Evolutionary conservation across 1,140 invertebrate species (phyloP).

Genomic region (Hydropsyche tenuis): DNA sequence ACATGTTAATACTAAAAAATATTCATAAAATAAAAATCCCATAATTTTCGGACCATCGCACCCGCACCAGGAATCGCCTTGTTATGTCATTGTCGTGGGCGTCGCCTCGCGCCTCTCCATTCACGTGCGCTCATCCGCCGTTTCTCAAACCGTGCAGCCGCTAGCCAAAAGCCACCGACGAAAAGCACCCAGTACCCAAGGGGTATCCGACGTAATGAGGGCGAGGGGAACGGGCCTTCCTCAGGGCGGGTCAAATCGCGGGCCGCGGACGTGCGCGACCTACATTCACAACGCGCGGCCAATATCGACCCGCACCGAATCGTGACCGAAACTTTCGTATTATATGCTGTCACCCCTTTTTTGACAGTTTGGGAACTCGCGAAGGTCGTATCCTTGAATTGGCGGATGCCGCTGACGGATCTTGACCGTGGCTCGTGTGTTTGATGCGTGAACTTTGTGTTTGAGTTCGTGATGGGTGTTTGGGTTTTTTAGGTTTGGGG

Average conservation of each 20-base stretch:
- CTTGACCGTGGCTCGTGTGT: too few species aligned
- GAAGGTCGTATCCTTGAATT: too few species aligned
- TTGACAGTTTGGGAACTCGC: not conserved
- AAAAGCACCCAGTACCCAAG: too few species aligned
- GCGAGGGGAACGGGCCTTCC: not conserved
- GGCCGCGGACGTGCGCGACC: slow-evolving; percentile 12
- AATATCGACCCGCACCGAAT: not conserved
- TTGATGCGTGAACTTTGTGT: too few species aligned
- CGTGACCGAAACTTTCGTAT: not conserved
- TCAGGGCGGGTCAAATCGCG: not conserved
- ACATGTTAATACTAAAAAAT: too few species aligned
- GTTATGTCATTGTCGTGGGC: not conserved
- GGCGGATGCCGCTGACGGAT: too few species aligned
- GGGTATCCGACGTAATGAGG: too few species aligned
- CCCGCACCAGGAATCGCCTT: too few species aligned
- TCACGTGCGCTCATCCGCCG: slow-evolving; percentile 1
- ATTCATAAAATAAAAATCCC: not conserved
- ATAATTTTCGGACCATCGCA: not conserved
- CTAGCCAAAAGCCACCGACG: too few species aligned
- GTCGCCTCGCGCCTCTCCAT: not conserved
- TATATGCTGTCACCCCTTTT: not conserved
- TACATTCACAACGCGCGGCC: slow-evolving; percentile 4
- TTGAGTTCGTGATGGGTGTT: too few species aligned
- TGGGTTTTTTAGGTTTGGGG: too few species aligned
- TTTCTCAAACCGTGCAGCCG: not conserved